These are phyloP conservation scores for Hippocampus guttulatus DNA, from an alignment of 2,113 vertebrate species.

Conservation along the genomic window DNA sequence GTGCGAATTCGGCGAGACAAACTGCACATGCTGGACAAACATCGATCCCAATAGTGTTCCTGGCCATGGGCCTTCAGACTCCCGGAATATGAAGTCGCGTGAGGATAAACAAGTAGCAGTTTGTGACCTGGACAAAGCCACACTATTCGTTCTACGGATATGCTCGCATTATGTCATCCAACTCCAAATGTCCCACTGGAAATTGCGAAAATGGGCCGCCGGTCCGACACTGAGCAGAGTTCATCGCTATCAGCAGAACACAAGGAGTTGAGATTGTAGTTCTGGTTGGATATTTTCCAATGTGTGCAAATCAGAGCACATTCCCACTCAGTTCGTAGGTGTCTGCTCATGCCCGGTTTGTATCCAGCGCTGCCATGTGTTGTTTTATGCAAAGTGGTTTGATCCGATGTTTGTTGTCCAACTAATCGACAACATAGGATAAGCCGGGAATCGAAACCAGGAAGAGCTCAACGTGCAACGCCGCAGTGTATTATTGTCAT, in stretches of 20 bases:
- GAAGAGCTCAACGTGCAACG: not conserved
- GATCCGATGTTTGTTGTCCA: not conserved
- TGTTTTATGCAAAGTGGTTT: conserved; percentile 1
- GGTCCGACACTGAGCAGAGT: no score
- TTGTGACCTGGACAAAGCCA: no score
- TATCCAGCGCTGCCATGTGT: not conserved
- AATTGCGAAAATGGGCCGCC: not conserved
- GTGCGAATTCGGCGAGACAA: no score
- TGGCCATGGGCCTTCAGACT: no score
- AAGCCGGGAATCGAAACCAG: not conserved
- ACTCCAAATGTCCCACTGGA: not conserved
- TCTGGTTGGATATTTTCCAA: not conserved
- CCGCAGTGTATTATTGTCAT: not conserved
- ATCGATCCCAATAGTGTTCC: no score
- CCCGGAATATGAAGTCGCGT: no score
- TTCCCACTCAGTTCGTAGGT: not conserved
- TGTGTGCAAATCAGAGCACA: not conserved
- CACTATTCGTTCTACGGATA: no score
- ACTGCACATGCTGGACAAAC: no score
- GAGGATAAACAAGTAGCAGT: no score
- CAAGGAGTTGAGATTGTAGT: no score
- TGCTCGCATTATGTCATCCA: not conserved
- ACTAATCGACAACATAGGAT: not conserved
- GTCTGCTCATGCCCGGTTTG: not conserved
- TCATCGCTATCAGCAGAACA: no score